Evolutionary conservation across 2,888 invertebrate species (phyloP).

Genomic region (Corbicula japonica): DNA sequence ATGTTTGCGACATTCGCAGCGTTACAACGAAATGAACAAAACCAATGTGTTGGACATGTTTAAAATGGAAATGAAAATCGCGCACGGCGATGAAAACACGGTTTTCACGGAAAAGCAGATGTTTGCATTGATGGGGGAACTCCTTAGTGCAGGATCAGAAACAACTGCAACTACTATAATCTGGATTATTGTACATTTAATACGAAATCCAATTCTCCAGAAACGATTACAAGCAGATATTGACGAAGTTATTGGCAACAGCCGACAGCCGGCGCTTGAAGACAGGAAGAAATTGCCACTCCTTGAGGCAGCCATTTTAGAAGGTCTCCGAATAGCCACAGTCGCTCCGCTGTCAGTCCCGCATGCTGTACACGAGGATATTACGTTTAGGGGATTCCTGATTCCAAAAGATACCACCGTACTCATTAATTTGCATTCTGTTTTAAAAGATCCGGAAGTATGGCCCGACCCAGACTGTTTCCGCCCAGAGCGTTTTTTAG

Average conservation of each 20-base stretch:
- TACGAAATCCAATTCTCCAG: slow-evolving; percentile 61
- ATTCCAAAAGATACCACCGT: slow-evolving; percentile 60
- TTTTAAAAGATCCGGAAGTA: slow-evolving; percentile 44
- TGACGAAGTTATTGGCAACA: slow-evolving; percentile 42
- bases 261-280: slow-evolving; percentile 21
- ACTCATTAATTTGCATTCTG: slow-evolving; percentile 52
- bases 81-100: slow-evolving; percentile 3
- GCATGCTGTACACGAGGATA: slow-evolving; percentile 51
- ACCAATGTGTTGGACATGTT: slow-evolving; percentile 53
- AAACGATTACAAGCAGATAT: slow-evolving; percentile 51
- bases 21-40: slow-evolving; percentile 30
- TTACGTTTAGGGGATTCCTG: slow-evolving; percentile 36
- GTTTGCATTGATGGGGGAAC: slow-evolving; percentile 57
- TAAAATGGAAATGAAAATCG: slow-evolving; percentile 40
- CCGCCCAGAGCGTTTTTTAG: slow-evolving; percentile 55
- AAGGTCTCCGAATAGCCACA: slow-evolving; percentile 50
- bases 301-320: slow-evolving; percentile 57
- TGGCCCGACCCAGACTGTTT: slow-evolving; percentile 56
- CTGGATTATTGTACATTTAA: slow-evolving; percentile 62
- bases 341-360: slow-evolving; percentile 58
- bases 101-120: slow-evolving; percentile 43
- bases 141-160: slow-evolving; percentile 65
- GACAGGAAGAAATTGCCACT: slow-evolving; percentile 48
- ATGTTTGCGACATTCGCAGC: slow-evolving; percentile 26
- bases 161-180: slow-evolving; percentile 60